phyloP scores from a whole-genome alignment of 1,140 invertebrate species.

The Drosophila pandora region DNA sequence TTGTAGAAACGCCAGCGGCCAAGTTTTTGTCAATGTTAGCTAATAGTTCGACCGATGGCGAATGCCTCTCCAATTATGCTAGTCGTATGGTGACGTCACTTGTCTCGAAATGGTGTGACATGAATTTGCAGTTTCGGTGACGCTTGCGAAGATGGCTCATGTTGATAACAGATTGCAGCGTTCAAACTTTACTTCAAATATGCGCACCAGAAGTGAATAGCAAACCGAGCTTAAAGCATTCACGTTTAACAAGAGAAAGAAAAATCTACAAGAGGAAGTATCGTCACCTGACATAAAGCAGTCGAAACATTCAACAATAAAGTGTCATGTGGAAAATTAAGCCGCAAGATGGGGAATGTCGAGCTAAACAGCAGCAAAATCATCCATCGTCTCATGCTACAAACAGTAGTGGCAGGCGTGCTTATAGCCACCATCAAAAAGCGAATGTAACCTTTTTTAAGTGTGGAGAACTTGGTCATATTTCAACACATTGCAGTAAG shows the following conservation, averaged over 20 bases:
- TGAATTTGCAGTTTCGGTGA: neutral
- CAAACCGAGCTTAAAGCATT: conserved; percentile 23
- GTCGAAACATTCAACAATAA: conserved; percentile 17
- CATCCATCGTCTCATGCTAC: no score
- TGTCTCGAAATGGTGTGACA: neutral
- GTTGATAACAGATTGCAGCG: neutral
- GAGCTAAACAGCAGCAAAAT: no score
- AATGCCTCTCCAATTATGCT: conserved; percentile 1
- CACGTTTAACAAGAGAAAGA: conserved; percentile 25
- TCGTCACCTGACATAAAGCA: conserved; percentile 18
- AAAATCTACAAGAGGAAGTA: conserved; percentile 16
- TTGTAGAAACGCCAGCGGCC: neutral
- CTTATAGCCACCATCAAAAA: no score
- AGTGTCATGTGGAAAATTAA: conserved; percentile 4
- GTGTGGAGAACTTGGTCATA: neutral
- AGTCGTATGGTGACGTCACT: conserved; percentile 1
- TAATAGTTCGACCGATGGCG: neutral
- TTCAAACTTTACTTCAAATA: neutral
- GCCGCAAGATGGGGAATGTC: no score
- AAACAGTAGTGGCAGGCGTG: no score
- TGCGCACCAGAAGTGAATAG: no score
- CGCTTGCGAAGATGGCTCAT: no score
- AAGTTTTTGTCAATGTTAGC: neutral
- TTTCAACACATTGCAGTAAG: neutral
- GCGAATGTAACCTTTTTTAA: neutral